phyloP scores from a whole-genome alignment of 1,140 invertebrate species.

The Arctopsyche grandis region DNA sequence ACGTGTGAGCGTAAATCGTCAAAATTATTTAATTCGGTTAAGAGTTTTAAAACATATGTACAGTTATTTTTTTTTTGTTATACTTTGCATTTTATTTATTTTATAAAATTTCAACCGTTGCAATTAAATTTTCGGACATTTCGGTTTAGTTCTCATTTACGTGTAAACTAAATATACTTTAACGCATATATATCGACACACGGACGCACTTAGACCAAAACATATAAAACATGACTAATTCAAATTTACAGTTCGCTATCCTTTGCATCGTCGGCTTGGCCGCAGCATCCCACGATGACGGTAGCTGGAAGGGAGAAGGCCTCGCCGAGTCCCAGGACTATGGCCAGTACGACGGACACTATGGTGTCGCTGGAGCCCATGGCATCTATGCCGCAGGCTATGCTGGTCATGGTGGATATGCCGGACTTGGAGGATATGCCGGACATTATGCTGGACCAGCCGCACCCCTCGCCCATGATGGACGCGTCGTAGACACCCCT shows the following conservation, averaged over 20 bases:
- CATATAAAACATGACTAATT: too few relatives aligned
- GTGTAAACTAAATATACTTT: too few relatives aligned
- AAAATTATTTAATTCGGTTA: too few relatives aligned
- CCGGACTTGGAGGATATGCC: constrained; percentile 36
- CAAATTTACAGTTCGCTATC: constrained; percentile 24
- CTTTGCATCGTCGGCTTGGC: constrained; percentile 20
- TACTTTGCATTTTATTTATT: too few relatives aligned
- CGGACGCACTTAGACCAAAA: too few relatives aligned
- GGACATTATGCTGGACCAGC: constrained; percentile 56
- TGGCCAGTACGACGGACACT: background rate
- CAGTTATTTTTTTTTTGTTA: too few relatives aligned
- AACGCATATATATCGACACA: too few relatives aligned
- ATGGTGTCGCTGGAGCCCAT: background rate
- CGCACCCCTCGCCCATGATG: constrained; percentile 48
- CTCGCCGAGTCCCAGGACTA: constrained; percentile 22
- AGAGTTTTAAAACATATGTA: too few relatives aligned
- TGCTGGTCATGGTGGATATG: background rate
- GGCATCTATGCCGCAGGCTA: constrained; percentile 34
- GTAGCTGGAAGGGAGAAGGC: constrained; percentile 32
- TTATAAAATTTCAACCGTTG: too few relatives aligned
- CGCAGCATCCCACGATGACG: constrained; percentile 24
- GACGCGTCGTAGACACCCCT: constrained; percentile 62
- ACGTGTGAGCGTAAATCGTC: too few relatives aligned
- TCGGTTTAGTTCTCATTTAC: too few relatives aligned
- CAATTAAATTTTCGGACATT: too few relatives aligned